Evolutionary conservation across 2,113 vertebrate genomes (phyloP).

Genomic region (Epinephelus fuscoguttatus): DNA sequence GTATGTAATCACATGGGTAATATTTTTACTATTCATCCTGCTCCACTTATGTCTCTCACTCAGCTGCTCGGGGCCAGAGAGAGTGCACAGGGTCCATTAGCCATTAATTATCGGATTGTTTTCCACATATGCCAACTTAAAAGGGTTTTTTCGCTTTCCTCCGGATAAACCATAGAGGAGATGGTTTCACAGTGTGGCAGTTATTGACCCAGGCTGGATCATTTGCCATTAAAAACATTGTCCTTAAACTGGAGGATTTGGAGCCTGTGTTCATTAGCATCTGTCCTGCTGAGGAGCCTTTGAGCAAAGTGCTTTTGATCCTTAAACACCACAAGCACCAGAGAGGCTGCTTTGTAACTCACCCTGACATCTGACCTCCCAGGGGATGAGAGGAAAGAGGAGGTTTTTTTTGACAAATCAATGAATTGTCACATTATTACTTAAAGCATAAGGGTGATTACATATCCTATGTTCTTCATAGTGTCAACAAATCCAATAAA

Average conservation of each 20-base stretch:
- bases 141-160: slow-evolving; percentile 5
- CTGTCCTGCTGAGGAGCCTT: slow-evolving; percentile 37
- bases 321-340: not conserved
- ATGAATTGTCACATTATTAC: not conserved
- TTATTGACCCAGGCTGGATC: slow-evolving; percentile 46
- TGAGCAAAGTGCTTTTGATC: slow-evolving; percentile 47
- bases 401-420: not conserved
- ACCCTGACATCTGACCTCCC: not conserved
- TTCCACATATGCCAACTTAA: slow-evolving; percentile 31
- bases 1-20: slow-evolving; percentile 8
- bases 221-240: slow-evolving; percentile 51
- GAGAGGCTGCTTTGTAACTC: not conserved
- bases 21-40: slow-evolving; percentile 37
- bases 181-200: slow-evolving; percentile 45
- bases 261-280: slow-evolving; percentile 23
- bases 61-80: slow-evolving; percentile 29
- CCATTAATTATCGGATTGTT: slow-evolving; percentile 54
- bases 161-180: slow-evolving; percentile 32
- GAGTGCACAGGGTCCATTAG: slow-evolving; percentile 41
- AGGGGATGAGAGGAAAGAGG: not conserved
- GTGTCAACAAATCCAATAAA: not conserved
- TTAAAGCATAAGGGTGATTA: not conserved
- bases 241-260: slow-evolving; percentile 28
- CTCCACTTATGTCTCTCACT: slow-evolving; percentile 22
- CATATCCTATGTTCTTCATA: not conserved